Conservation (phyloP, 2,888 invertebrate genomes). For the Silvanus unidentatus region DNA sequence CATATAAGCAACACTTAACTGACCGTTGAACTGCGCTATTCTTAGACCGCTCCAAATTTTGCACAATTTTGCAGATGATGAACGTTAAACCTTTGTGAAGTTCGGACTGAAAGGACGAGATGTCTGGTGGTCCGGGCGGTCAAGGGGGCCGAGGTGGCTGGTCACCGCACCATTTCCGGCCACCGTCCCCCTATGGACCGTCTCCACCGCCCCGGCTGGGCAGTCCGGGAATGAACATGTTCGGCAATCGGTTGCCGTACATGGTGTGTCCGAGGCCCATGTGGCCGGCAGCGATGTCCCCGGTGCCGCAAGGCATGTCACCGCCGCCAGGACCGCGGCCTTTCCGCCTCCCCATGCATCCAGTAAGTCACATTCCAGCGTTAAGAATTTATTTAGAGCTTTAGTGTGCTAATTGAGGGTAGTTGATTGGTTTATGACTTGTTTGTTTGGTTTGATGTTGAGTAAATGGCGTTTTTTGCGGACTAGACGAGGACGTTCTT, state of each 20-base stretch:
- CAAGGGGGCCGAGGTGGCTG: slow-evolving; percentile 46
- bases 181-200: slow-evolving; percentile 70
- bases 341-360: slow-evolving; percentile 44
- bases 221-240: slow-evolving; percentile 43
- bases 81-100: too few relatives aligned
- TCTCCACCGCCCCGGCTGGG: slow-evolving; percentile 63
- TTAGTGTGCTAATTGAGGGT: too few relatives aligned
- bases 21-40: too few relatives aligned
- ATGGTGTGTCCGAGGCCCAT: slow-evolving; percentile 63
- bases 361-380: too few relatives aligned
- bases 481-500: too few relatives aligned
- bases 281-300: slow-evolving; percentile 56
- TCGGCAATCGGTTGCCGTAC: slow-evolving; percentile 47
- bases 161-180: slow-evolving; percentile 62
- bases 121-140: slow-evolving; percentile 41
- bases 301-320: slow-evolving; percentile 38
- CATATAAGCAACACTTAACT: too few relatives aligned
- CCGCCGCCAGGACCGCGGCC: slow-evolving; percentile 47
- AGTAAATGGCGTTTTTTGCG: too few relatives aligned
- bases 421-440: too few relatives aligned
- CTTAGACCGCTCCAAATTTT: too few relatives aligned
- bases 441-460: too few relatives aligned
- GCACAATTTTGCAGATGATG: too few relatives aligned
- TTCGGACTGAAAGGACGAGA: slow-evolving; percentile 14
- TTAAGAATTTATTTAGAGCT: too few relatives aligned